Base-by-base conservation (phyloP, 2,888 invertebrate species). In the Drosophila setosimentum region DNA sequence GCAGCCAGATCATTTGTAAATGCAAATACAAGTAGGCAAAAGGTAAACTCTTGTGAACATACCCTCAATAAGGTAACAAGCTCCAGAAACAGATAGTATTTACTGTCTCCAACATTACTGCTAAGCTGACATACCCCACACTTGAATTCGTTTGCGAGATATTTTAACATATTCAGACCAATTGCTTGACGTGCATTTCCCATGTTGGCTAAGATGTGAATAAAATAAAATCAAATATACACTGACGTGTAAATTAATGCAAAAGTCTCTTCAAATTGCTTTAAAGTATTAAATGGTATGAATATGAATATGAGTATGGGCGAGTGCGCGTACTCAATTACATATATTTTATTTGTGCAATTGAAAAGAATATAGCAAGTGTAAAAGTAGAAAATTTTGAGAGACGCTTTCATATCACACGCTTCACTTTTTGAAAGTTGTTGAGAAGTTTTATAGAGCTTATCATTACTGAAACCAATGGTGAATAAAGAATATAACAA, bases 141-240 rank as follows among this genome's bases (percentile, higher is more conserved):
- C 6, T 48, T 3, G n/a, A 29, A 7, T 13, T 13, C 21, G 1
- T 27, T 18, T 4, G 18, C 10, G 13, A 21, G 33, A 24, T 54
- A 53, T 33, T 45, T 61, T 5, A 51, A 59, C 69, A 58, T 53
- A 63, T 79, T 75, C 57, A 49, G 45, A 51, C 33, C 48, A 62
- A 53, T 3, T 33, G 18, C 29, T 42, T 21, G 16, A 16, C 65
- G 42, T 68, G 80, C 76, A 66, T 68, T 80, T 71, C 68, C 71
- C 71, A 59, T 68, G 70, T 54, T 54, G 37, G 50, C 63, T 49
- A 68, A 54, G 71, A 76, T 73, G 67, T 76, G 78, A 83, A 87
- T 78, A 78, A 87, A 73, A 72, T 67, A 72, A 83, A 87, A 87
- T 87, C 84, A 82, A 78, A 87, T 80, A 86, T 87, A 71, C 82